phyloP scores from a whole-genome alignment of 2,113 vertebrate species.

The Oncorhynchus clarkii region DNA sequence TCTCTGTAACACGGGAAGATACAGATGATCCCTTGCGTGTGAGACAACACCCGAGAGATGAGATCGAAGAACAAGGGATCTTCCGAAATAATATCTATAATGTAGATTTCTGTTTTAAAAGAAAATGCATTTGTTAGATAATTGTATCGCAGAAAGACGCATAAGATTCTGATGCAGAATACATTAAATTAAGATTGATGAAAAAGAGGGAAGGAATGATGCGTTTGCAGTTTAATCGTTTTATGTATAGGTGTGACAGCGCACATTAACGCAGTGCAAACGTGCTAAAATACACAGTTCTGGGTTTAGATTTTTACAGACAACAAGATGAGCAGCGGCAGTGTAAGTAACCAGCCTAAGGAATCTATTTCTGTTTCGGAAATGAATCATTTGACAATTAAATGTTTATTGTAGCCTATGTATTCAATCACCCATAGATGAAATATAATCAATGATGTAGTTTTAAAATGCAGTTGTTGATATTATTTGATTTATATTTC shows the following conservation, averaged over 20 bases:
- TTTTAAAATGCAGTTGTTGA: too few species aligned
- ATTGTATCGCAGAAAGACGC: background rate
- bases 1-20: background rate
- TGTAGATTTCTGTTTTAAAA: too few species aligned
- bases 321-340: constrained; percentile 52
- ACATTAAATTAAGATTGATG: too few species aligned
- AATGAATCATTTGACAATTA: background rate
- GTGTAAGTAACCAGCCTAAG: constrained; percentile 6
- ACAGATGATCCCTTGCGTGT: constrained; percentile 26
- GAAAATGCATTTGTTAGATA: too few species aligned
- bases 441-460: too few species aligned
- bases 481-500: background rate
- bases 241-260: background rate
- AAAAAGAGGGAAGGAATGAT: background rate
- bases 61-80: background rate
- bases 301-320: background rate
- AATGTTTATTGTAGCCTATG: background rate
- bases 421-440: too few species aligned
- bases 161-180: background rate
- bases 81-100: too few species aligned
- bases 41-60: background rate
- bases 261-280: background rate
- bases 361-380: background rate
- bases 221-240: background rate
- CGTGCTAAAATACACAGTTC: background rate